Base-by-base conservation (phyloP, 2,797 vertebrate genomes). In the Apodemus agrarius region DNA sequence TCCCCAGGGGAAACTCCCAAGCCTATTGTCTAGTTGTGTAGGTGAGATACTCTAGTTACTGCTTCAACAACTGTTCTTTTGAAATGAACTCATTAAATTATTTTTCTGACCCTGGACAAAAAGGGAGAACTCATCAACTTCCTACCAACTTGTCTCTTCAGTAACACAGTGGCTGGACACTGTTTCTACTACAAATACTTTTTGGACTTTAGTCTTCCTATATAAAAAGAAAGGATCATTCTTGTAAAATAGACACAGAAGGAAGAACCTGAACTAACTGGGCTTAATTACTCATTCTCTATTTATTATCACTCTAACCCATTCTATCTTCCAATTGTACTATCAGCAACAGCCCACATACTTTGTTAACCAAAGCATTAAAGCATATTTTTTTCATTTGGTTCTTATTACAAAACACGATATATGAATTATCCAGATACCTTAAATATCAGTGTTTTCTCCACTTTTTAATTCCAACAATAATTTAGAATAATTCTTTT, bases 381-480 rank as follows among this genome's bases (percentile, higher is more conserved):
- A 54, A 34, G 49, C 26, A 69, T 13, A 1, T 34, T 92, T 57
- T 57, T 57, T 46, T 46, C 69, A 4, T 86, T 49, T 61, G 67
- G 63, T 11, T 86, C 8, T 90, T 92, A 65, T 10, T 86, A 81
- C 12, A 76, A 67, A 31, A 76, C 88, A 17, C 9, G 6, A 61
- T 7, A 6, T 11, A 63, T 89, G 61, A 69, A 86, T 96, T 93
- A 83, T n/a, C 16, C 40, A 96, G 26, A 81, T 91, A 29, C 59
- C 93, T 92, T 11, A 79, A 81, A 92, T 75, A 49, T 52, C n/a
- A 67, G 10, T 37, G 0, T 80, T 97, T 52, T 4, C 29, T 61
- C 43, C 43, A 14, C 3, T 95, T 83, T 81, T 49, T 52, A 82
- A 4, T 78, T 63, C 76, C 57, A 89, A 34, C 8, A 65, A 3